Percentiles rank a stretch among this genome's conserved stretches.
phyloP scores from a whole-genome alignment of 2,888 invertebrate genomes.

The Candidula unifasciata region DNA sequence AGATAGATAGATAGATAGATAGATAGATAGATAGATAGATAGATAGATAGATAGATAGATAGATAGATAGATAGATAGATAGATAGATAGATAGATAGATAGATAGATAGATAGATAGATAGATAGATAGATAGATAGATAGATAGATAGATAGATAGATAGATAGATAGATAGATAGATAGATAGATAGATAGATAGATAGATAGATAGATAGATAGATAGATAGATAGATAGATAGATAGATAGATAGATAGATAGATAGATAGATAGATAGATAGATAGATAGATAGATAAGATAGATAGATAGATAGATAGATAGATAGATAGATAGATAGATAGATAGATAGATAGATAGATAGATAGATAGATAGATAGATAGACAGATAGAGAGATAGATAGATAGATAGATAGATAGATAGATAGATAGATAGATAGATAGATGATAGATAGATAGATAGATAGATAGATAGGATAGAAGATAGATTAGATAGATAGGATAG shows the following conservation, averaged over 20 bases:
- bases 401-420: too few species aligned
- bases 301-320: constrained; percentile 11
- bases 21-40: too few species aligned
- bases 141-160: not conserved
- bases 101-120: not conserved
- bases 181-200: not conserved
- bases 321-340: constrained; percentile 1
- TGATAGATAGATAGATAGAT: too few species aligned
- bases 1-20: not conserved
- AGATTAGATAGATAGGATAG: too few species aligned
- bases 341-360: not conserved
- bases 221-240: not conserved
- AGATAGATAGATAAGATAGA: too few species aligned
- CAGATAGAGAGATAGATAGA: too few species aligned
- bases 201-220: constrained; percentile 1
- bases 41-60: not conserved
- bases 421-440: too few species aligned
- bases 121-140: not conserved
- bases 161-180: constrained; percentile 4
- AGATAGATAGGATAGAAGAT: too few species aligned
- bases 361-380: not conserved
- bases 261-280: constrained; percentile 1
- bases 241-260: not conserved
- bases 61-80: not conserved
- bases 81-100: constrained; percentile 1